Evolutionary conservation across 2,113 vertebrate genomes (phyloP).

Genomic region (Lipophrys pholis): DNA sequence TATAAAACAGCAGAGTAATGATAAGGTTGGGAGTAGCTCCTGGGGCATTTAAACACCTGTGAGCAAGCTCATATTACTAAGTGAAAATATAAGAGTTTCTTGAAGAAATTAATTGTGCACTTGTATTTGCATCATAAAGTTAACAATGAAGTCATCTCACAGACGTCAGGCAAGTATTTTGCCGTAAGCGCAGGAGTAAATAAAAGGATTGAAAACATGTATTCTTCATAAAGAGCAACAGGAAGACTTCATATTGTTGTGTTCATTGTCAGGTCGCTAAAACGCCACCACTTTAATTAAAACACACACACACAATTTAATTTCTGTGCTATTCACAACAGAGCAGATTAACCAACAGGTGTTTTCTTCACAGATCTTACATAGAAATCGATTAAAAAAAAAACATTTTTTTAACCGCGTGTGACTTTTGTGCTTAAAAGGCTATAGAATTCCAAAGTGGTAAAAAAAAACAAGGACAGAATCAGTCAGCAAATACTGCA

Average conservation of each 20-base stretch:
- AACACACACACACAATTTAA: slow-evolving; percentile 49
- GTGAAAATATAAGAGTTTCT: too few relatives aligned
- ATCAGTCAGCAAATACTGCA: slow-evolving; percentile 24
- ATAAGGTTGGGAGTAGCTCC: slow-evolving; percentile 62
- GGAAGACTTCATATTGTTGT: background rate
- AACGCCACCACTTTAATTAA: slow-evolving; percentile 87
- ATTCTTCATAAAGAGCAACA: background rate
- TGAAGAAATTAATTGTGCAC: too few relatives aligned
- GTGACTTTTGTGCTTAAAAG: slow-evolving; percentile 40
- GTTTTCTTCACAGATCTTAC: slow-evolving; percentile 74
- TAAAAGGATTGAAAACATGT: too few relatives aligned
- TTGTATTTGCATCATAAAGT: too few relatives aligned
- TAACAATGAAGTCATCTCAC: too few relatives aligned
- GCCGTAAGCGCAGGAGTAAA: too few relatives aligned
- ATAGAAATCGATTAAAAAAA: slow-evolving; percentile 63
- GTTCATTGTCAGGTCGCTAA: slow-evolving; percentile 87
- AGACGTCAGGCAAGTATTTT: too few relatives aligned
- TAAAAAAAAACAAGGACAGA: slow-evolving; percentile 1
- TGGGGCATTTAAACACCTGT: background rate
- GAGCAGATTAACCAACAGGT: slow-evolving; percentile 76
- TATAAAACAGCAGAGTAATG: slow-evolving; percentile 55
- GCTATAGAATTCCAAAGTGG: slow-evolving; percentile 29
- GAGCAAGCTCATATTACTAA: too few relatives aligned
- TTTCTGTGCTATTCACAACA: slow-evolving; percentile 79
- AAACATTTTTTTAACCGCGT: background rate